Evolutionary conservation across 1,140 invertebrate species (phyloP).

Genomic region (Zaprionus gabonicus): DNA sequence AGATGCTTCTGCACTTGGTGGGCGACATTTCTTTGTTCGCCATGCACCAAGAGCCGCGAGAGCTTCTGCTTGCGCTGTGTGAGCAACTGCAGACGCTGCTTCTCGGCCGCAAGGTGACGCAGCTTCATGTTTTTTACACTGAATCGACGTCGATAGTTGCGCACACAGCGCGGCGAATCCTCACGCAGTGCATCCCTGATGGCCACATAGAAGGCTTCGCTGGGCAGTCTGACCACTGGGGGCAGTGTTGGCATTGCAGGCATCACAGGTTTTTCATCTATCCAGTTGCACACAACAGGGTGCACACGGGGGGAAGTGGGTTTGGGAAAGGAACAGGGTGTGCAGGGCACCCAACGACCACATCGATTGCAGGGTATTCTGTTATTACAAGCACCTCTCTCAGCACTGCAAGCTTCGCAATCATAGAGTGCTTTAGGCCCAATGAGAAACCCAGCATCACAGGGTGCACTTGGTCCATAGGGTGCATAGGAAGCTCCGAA

Average conservation of each 20-base stretch:
- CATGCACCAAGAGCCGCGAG: background rate
- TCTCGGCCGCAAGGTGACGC: conserved; percentile 11
- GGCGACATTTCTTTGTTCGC: background rate
- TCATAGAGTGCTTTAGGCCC: too few species aligned
- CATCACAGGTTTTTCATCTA: background rate
- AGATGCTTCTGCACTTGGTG: background rate
- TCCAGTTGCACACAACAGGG: background rate
- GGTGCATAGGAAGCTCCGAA: background rate
- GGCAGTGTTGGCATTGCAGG: background rate
- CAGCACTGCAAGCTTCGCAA: background rate
- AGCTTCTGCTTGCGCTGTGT: conserved; percentile 16
- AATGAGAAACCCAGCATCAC: too few species aligned
- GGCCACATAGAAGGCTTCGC: conserved; percentile 39
- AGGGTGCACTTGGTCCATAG: background rate
- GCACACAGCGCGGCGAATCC: conserved; percentile 16
- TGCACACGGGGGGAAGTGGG: background rate
- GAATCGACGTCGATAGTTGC: background rate
- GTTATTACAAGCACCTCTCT: background rate
- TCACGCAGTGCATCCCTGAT: conserved; percentile 19
- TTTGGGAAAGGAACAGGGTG: background rate
- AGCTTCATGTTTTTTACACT: background rate
- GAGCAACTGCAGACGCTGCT: conserved; percentile 12
- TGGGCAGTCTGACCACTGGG: background rate
- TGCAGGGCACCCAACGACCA: background rate
- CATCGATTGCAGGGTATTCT: background rate